phyloP scores from a whole-genome alignment of 2,888 invertebrate species.

The Sipha maydis region DNA sequence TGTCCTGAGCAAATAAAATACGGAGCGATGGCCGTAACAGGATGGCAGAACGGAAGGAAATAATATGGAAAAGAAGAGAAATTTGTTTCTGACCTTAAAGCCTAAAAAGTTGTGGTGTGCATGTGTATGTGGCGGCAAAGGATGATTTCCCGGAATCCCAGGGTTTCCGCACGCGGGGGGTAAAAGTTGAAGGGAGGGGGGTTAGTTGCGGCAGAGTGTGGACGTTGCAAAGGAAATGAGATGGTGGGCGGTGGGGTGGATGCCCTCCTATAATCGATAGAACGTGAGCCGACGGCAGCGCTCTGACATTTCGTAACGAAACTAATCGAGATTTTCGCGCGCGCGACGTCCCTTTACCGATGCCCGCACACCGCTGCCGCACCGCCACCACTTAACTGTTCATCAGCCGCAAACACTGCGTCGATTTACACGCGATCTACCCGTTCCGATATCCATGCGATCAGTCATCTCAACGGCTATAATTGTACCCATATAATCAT shows the following conservation, averaged over 20 bases:
- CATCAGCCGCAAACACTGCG: no score
- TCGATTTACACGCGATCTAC: background rate
- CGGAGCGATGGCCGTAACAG: no score
- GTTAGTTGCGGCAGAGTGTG: background rate
- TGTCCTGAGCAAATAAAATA: no score
- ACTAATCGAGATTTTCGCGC: conserved; percentile 53
- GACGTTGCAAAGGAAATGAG: background rate
- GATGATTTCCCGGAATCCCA: conserved; percentile 20
- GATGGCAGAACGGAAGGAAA: no score
- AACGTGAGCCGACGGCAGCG: conserved; percentile 61
- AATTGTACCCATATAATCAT: background rate
- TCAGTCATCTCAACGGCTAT: conserved; percentile 2
- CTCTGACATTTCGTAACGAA: conserved; percentile 49
- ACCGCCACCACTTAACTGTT: background rate
- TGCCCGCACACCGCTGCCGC: no score
- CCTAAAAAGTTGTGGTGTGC: background rate
- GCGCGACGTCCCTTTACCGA: background rate
- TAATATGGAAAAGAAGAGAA: background rate
- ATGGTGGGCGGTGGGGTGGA: background rate
- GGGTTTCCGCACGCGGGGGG: background rate
- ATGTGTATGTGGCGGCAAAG: background rate
- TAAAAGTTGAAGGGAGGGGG: background rate
- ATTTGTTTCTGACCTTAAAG: background rate
- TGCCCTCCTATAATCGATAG: conserved; percentile 51
- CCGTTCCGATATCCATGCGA: background rate